These are phyloP conservation scores for Drosophila pseudoananassae DNA, from an alignment of 1,140 invertebrate species.

Conservation along the genomic window DNA sequence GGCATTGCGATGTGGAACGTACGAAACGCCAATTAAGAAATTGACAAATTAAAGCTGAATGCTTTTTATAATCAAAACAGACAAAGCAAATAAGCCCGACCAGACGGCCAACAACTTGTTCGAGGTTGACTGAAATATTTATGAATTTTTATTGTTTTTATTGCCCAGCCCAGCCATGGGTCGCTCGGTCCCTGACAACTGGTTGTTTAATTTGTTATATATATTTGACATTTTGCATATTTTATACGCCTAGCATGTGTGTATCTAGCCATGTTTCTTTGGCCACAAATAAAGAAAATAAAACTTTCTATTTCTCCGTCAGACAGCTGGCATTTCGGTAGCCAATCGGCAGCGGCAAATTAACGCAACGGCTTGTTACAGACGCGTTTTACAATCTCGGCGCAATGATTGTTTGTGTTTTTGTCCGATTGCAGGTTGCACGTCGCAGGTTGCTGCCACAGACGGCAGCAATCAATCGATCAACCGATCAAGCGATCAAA, in stretches of 20 bases:
- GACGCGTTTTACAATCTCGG: slow-evolving; percentile 72
- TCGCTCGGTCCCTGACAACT: slow-evolving; percentile 31
- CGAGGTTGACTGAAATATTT: slow-evolving; percentile 55
- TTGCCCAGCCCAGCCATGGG: slow-evolving; percentile 37
- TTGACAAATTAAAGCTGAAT: slow-evolving; percentile 82
- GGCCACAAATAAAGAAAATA: slow-evolving; percentile 14
- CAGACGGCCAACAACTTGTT: slow-evolving; percentile 46
- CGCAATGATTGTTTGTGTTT: slow-evolving; percentile 5
- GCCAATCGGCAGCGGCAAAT: slow-evolving; percentile 83
- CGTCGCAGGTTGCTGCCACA: slow-evolving; percentile 20
- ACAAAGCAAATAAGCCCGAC: slow-evolving; percentile 76
- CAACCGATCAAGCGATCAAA: slow-evolving; percentile 81
- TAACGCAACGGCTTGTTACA: slow-evolving; percentile 82
- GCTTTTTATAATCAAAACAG: slow-evolving; percentile 83
- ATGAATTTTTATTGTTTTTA: slow-evolving; percentile 59
- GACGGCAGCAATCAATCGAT: slow-evolving; percentile 82
- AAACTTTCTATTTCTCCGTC: slow-evolving; percentile 58
- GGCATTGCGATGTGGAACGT: slow-evolving; percentile 63
- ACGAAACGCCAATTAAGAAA: slow-evolving; percentile 83
- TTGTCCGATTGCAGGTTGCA: slow-evolving; percentile 29
- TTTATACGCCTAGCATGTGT: slow-evolving; percentile 15
- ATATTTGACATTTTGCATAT: slow-evolving; percentile 46
- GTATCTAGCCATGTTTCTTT: slow-evolving; percentile 18
- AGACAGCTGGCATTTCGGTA: slow-evolving; percentile 60
- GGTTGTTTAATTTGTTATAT: slow-evolving; percentile 58